Evolutionary conservation across 2,888 invertebrate genomes (phyloP), one percentile per base, ranked within the genome.

Genomic region (Nematopogon swammerdamellus): DNA sequence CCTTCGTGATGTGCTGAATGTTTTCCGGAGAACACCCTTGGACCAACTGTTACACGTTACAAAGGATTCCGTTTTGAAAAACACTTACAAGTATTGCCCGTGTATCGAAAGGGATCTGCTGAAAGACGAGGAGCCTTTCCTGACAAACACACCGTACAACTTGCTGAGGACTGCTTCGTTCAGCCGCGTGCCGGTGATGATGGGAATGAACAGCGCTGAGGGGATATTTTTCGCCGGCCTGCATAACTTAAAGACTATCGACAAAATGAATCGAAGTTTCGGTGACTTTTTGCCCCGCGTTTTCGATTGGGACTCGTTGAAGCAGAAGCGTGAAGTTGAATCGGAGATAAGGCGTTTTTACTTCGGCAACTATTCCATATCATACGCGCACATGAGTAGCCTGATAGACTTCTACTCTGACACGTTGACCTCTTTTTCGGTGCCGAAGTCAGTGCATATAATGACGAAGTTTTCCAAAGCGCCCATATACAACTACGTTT

Each of bases 161-260:
- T 58, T 75, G 45, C 52, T 77, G 1, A 54, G 52, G 2, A 61
- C 58, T 50, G 70, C 69, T 2, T 44, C 61, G 8, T 72, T 62
- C 50, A 62, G 62, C 5, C 70, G 70, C 57, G 65, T 79, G 0
- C 76, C 77, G 10, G 48, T 73, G 0, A 70, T 77, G 3, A 66
- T 74, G 18, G 77, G 77, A 0, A 69, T 67, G 48, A 79, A 75
- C 45, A 65, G 58, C 49, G 73, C 66, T 2, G 77, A 79, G 60
- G 77, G 77, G 0, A 67, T 65, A 16, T 65, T 70, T 65, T 79
- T 77, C 55, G 60, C 61, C 44, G 74, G 68, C 1, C 76, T 71
- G 62, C 77, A 79, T 55, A 79, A 77, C 51, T 65, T 63, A 2
- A 72, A 75, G 2, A 71, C 67, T 0, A 60, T 72, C 50, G 47